These are phyloP conservation scores for Frieseomelitta varia DNA, from an alignment of 1,140 invertebrate species.

Conservation along the genomic window DNA sequence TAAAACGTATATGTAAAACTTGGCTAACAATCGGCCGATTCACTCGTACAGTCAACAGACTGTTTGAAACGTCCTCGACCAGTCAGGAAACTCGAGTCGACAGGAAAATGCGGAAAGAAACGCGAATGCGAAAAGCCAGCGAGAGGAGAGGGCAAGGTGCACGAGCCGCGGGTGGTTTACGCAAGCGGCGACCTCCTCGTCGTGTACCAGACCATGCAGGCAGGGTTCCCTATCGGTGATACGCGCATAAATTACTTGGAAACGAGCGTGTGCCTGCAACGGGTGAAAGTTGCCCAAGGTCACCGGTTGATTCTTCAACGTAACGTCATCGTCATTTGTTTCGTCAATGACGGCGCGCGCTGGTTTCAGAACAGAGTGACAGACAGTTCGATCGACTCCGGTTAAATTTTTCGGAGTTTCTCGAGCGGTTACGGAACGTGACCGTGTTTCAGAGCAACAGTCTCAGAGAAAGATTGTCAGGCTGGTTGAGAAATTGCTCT, in stretches of 20 bases:
- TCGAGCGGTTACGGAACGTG: too few relatives aligned
- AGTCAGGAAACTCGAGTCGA: background rate
- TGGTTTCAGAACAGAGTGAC: too few relatives aligned
- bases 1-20: background rate
- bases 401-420: too few relatives aligned
- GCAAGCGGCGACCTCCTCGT: slow-evolving; percentile 59
- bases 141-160: slow-evolving; percentile 69
- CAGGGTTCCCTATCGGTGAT: slow-evolving; percentile 61
- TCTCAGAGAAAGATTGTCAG: background rate
- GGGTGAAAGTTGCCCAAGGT: slow-evolving; percentile 80
- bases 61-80: background rate
- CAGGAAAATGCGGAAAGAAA: slow-evolving; percentile 40
- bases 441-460: too few relatives aligned
- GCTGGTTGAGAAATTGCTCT: background rate
- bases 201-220: slow-evolving; percentile 74
- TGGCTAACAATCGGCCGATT: too few relatives aligned
- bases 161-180: slow-evolving; percentile 66
- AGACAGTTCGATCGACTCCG: too few relatives aligned
- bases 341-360: background rate
- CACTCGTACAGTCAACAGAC: background rate
- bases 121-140: background rate
- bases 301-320: slow-evolving; percentile 51
- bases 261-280: slow-evolving; percentile 64
- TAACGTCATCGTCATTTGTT: background rate
- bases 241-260: slow-evolving; percentile 77